Evolutionary conservation across 1,140 invertebrate species (phyloP), one percentile per base, ranked within the genome.

Genomic region (Xylocopa sonorina): DNA sequence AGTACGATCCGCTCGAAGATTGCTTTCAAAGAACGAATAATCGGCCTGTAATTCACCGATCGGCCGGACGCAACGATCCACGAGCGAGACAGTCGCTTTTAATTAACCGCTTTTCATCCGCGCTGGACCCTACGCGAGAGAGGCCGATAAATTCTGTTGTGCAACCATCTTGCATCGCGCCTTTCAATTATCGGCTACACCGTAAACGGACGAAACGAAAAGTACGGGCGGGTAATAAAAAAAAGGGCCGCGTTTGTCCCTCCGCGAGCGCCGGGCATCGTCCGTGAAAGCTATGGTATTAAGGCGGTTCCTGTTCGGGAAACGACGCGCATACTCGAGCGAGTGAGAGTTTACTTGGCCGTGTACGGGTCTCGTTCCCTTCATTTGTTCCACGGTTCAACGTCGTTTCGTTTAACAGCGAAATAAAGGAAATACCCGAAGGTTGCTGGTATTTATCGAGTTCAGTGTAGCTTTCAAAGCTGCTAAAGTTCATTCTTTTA

Each of bases 301-400:
- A 82, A 78, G 68, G 82, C 66, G 63, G 67, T 84, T 82, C 24
- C 60, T 81, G 78, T 79, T n/a, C 60, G 66, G 63, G 76, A 41
- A 79, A 79, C 68, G 68, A 67, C 24, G 69, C 75, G 76, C 83
- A n/a, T n/a, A n/a, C n/a, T n/a, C n/a, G n/a, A n/a, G n/a, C n/a
- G n/a, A n/a, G n/a, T n/a, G n/a, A n/a, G n/a, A n/a, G n/a, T n/a
- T n/a, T n/a, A n/a, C n/a, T n/a, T n/a, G n/a, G n/a, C n/a, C n/a
- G n/a, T n/a, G n/a, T n/a, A n/a, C n/a, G n/a, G n/a, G n/a, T n/a
- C n/a, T n/a, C n/a, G n/a, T n/a, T n/a, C n/a, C n/a, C n/a, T n/a
- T n/a, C n/a, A n/a, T n/a, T n/a, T n/a, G n/a, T n/a, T n/a, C n/a
- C n/a, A n/a, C n/a, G n/a, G n/a, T n/a, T n/a, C n/a, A n/a, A n/a